Evolutionary conservation across 1,140 invertebrate genomes (phyloP).

Genomic region (Glomeris maerens): DNA sequence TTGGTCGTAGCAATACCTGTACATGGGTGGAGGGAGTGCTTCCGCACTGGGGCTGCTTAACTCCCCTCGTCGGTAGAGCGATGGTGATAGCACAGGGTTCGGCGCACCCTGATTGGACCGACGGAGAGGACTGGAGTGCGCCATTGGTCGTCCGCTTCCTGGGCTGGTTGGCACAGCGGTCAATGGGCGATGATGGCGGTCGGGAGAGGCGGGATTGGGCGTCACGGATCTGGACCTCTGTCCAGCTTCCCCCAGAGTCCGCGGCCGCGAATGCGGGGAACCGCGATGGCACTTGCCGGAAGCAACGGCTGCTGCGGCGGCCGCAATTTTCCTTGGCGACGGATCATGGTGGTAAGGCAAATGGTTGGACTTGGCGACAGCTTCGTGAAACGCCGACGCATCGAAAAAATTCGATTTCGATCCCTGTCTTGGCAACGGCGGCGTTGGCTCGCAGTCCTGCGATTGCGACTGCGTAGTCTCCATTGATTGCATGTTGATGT

Average conservation of each 20-base stretch:
- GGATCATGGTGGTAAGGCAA: background rate
- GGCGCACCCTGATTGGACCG: slow-evolving; percentile 11
- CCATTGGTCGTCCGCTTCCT: background rate
- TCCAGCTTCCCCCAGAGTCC: slow-evolving; percentile 22
- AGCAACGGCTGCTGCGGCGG: slow-evolving; percentile 1
- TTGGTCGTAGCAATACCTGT: background rate
- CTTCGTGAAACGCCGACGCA: slow-evolving; percentile 34
- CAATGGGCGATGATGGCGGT: slow-evolving; percentile 27
- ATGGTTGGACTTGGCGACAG: slow-evolving; percentile 22
- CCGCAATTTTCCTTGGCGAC: background rate
- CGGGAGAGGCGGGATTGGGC: slow-evolving; percentile 47
- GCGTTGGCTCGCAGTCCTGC: slow-evolving; percentile 76
- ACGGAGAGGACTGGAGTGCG: slow-evolving; percentile 12
- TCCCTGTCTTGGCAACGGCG: slow-evolving; percentile 71
- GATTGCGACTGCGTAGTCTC: slow-evolving; percentile 40
- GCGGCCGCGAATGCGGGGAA: slow-evolving; percentile 15
- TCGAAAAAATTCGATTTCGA: slow-evolving; percentile 86
- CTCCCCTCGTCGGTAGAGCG: slow-evolving; percentile 19
- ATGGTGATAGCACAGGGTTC: slow-evolving; percentile 4
- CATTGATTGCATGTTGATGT: slow-evolving; percentile 17
- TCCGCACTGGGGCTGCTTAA: slow-evolving; percentile 23
- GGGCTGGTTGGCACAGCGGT: slow-evolving; percentile 30
- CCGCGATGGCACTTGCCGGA: slow-evolving; percentile 17
- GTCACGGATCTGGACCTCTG: slow-evolving; percentile 46
- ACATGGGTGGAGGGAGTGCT: slow-evolving; percentile 12